Evolutionary conservation across 2,113 vertebrate genomes (phyloP), one percentile per base, ranked within the genome.

Genomic region (Planiliza haematocheilus): DNA sequence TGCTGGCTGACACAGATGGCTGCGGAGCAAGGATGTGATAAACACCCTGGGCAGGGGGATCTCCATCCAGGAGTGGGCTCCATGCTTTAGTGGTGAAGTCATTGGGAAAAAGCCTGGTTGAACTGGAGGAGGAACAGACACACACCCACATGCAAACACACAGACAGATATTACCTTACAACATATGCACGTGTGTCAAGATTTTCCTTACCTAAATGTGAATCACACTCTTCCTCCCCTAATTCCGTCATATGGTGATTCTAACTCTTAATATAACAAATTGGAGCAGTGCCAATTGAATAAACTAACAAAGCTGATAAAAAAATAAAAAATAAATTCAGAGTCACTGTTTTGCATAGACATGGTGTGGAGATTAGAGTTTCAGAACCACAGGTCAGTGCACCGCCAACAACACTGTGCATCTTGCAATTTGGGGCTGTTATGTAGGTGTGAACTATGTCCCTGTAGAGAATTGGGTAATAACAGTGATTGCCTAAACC

Each of bases 51-150:
- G 79, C 89, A 90, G 81, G 92, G 92, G 91, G 92, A 93, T 93
- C 91, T 93, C 89, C 92, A 42, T 91, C 74, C 88, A 91, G 87
- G 88, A 93, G 85, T 82, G 80, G 90, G 80, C 85, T 86, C 77
- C 87, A 84, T 94, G 84, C 86, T 91, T 94, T 76, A 79, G 86
- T 77, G 86, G 76, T 94, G 93, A 94, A 88, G 92, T 94, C 93
- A 94, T 86, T 69, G 85, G 92, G 91, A 92, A 92, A 91, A 87
- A 86, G 88, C 82, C 83, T 59, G 67, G 85, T 88, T 70, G 81
- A 86, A 78, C 78, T 74, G 81, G 83, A 88, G 84, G 78, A 86
- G 76, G 83, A 88, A 79, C 71, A 81, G 52, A 81, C 64, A 59
- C 65, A 52, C 77, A 72, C 78, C 58, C 66, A 70, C 74, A 70